Percentiles rank a stretch among this genome's conserved stretches.
Evolutionary conservation across 2,888 invertebrate species (phyloP).

Genomic region (Pseudococcus jackbeardsleyi): DNA sequence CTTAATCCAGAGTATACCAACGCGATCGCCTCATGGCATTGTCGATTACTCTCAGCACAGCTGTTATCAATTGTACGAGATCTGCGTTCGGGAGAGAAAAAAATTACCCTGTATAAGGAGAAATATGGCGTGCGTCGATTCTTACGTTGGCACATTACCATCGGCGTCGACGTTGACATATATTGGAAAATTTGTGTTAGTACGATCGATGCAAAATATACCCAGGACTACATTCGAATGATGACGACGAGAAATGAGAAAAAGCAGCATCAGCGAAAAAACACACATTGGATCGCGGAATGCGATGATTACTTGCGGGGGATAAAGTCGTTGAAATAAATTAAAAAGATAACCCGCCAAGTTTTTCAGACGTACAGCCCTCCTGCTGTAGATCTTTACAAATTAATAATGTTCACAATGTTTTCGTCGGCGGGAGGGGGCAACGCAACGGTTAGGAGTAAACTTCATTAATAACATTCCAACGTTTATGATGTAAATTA

Average conservation of each 20-base stretch:
- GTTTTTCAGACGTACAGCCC: not conserved
- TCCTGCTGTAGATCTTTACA: conserved; percentile 7
- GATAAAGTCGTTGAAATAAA: conserved; percentile 40
- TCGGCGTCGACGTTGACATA: not conserved
- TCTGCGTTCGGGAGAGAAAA: not conserved
- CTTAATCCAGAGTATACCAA: not conserved
- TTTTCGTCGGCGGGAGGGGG: not conserved
- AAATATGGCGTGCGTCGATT: not conserved
- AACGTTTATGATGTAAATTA: conserved; percentile 40
- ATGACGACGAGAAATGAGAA: not conserved
- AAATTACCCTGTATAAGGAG: conserved; percentile 29
- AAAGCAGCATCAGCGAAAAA: not conserved
- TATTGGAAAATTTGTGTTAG: conserved; percentile 24
- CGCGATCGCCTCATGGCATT: not conserved
- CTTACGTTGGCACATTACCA: not conserved
- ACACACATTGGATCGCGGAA: not conserved
- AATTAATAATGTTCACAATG: conserved; percentile 23
- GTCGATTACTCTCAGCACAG: not conserved
- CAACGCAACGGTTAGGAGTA: not conserved
- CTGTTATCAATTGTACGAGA: conserved; percentile 8
- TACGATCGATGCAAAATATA: not conserved
- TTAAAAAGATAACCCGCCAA: conserved; percentile 35
- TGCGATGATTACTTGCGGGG: not conserved
- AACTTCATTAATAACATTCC: conserved; percentile 43
- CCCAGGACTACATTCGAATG: not conserved